Evolutionary conservation across 2,113 vertebrate genomes (phyloP).

Genomic region (Laticauda colubrina): DNA sequence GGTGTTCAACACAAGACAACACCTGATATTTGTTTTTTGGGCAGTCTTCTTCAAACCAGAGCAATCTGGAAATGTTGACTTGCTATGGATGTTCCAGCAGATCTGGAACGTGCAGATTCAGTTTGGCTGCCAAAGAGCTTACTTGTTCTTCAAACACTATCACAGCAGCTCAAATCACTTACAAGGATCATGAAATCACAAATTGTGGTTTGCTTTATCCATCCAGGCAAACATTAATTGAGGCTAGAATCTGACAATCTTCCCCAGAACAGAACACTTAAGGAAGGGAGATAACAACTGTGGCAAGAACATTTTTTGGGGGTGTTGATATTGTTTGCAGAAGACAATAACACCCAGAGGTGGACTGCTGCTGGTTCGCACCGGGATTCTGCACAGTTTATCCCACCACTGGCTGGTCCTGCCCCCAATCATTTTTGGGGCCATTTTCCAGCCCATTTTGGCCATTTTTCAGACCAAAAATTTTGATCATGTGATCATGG

Average conservation of each 20-base stretch:
- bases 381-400: too few relatives aligned
- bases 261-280: neutral
- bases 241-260: neutral
- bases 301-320: neutral
- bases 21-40: neutral
- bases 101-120: neutral
- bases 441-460: too few relatives aligned
- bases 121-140: neutral
- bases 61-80: neutral
- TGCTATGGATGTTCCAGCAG: neutral
- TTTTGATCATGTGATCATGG: too few relatives aligned
- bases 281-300: neutral
- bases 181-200: neutral
- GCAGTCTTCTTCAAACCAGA: neutral
- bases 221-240: neutral
- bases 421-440: too few relatives aligned
- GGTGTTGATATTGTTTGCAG: neutral
- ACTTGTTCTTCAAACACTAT: neutral
- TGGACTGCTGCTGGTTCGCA: too few relatives aligned
- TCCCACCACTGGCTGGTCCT: too few relatives aligned
- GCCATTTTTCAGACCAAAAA: too few relatives aligned
- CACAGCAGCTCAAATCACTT: neutral
- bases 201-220: neutral
- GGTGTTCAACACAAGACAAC: neutral
- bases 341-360: neutral